Conservation (phyloP, 1,140 invertebrate genomes). For the Globodera ellingtonae region DNA sequence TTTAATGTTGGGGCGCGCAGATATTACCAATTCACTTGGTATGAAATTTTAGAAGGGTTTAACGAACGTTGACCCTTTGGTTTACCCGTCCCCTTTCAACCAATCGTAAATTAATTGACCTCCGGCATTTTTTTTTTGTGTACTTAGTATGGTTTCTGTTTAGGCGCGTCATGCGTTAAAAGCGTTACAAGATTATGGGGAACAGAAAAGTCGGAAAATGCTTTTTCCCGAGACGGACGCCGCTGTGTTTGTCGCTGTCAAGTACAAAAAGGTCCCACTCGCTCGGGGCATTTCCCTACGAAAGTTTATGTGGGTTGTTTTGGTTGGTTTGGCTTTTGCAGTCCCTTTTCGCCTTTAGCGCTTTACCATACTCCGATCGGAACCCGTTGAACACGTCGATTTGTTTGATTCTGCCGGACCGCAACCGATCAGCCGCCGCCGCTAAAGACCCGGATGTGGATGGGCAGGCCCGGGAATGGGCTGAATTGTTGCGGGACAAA, state of each 20-base stretch:
- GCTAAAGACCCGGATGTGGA: slow-evolving; percentile 48
- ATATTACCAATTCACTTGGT: too few relatives aligned
- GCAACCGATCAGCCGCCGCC: slow-evolving; percentile 41
- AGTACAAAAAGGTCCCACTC: slow-evolving; percentile 34
- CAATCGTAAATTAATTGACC: slow-evolving; percentile 10
- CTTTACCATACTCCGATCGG: slow-evolving; percentile 40
- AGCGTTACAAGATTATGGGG: slow-evolving; percentile 34
- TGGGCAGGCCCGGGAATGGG: slow-evolving; percentile 45
- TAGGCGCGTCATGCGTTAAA: slow-evolving; percentile 27
- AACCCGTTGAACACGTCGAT: slow-evolving; percentile 42
- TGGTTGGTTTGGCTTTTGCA: neutral
- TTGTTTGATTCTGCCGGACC: slow-evolving; percentile 51
- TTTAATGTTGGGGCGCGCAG: too few relatives aligned
- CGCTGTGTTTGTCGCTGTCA: slow-evolving; percentile 27
- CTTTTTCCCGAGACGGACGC: slow-evolving; percentile 41
- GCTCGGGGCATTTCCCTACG: slow-evolving; percentile 4
- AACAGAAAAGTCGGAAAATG: slow-evolving; percentile 26
- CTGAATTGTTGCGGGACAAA: slow-evolving; percentile 45
- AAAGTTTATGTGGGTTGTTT: slow-evolving; percentile 42
- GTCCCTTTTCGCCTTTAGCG: slow-evolving; percentile 33
- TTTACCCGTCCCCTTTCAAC: neutral
- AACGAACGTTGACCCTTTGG: too few relatives aligned
- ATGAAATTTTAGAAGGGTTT: too few relatives aligned
- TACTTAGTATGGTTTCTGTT: slow-evolving; percentile 14
- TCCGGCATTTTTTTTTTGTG: too few relatives aligned